Percentiles rank a stretch among this genome's conserved stretches.
These are phyloP conservation scores for Radopholus similis DNA, from an alignment of 1,140 invertebrate species.

Conservation along the genomic window DNA sequence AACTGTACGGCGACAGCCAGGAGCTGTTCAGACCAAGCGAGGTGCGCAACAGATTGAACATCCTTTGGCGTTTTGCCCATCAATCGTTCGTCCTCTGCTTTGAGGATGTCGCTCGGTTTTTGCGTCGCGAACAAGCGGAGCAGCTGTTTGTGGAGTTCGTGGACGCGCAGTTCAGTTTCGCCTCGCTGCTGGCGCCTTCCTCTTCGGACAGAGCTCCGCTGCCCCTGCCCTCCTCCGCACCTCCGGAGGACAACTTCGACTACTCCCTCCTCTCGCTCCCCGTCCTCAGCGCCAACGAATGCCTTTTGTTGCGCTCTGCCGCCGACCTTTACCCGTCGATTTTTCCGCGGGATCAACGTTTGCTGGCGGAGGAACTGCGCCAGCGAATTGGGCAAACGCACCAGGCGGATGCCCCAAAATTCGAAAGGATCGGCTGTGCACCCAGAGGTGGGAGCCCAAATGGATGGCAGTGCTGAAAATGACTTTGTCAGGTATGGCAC, in stretches of 20 bases:
- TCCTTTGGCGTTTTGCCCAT: no score
- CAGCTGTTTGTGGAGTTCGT: constrained; percentile 41
- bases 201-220: neutral
- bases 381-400: constrained; percentile 20
- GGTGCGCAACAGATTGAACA: constrained; percentile 21
- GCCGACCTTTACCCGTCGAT: constrained; percentile 13
- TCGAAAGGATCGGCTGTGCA: constrained; percentile 17
- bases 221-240: constrained; percentile 14
- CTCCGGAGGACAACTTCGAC: constrained; percentile 36
- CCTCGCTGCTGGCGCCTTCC: neutral
- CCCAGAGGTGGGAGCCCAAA: constrained; percentile 7
- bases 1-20: constrained; percentile 27
- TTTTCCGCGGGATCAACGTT: constrained; percentile 6
- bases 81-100: no score
- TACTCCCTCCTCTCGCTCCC: constrained; percentile 23
- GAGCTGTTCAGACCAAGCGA: constrained; percentile 37
- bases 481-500: neutral
- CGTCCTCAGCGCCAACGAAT: constrained; percentile 28
- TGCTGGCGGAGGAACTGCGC: constrained; percentile 12
- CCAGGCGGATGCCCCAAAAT: constrained; percentile 1
- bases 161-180: constrained; percentile 27
- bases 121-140: constrained; percentile 26
- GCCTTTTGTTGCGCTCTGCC: constrained; percentile 19
- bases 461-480: neutral
- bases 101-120: constrained; percentile 33